These are phyloP conservation scores for Parotocinclus haroldoi DNA, from an alignment of 2,797 vertebrate species.

Conservation along the genomic window DNA sequence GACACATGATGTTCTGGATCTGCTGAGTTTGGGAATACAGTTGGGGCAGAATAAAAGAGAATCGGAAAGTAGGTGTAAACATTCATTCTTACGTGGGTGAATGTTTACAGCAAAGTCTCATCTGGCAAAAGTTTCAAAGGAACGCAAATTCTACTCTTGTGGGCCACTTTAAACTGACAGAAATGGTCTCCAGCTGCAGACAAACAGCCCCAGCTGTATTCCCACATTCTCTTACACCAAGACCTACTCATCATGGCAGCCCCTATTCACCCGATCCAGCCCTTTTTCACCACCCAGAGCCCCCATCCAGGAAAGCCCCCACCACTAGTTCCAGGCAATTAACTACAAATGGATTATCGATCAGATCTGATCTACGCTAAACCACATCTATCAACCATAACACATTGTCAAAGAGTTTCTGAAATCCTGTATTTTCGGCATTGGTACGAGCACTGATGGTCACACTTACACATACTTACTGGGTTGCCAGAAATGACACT, in stretches of 20 bases:
- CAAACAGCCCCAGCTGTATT: constrained; percentile 40
- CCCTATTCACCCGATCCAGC: constrained; percentile 33
- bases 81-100: constrained; percentile 14
- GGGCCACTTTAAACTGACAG: constrained; percentile 47
- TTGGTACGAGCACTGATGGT: no score
- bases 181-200: constrained; percentile 54
- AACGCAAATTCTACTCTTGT: constrained; percentile 51
- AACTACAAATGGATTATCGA: constrained; percentile 1
- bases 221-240: constrained; percentile 9
- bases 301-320: constrained; percentile 45
- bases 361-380: background rate
- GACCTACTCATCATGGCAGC: constrained; percentile 34
- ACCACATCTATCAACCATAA: no score
- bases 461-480: no score
- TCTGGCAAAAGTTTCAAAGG: constrained; percentile 50
- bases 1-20: constrained; percentile 9
- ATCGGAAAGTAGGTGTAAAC: constrained; percentile 22
- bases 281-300: constrained; percentile 31
- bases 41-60: constrained; percentile 5
- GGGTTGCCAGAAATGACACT: no score
- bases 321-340: background rate
- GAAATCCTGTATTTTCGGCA: no score
- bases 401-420: no score
- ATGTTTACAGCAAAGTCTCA: constrained; percentile 30
- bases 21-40: constrained; percentile 28